Percentiles rank a stretch among this genome's conserved stretches.
Conservation (phyloP, 2,888 invertebrate genomes). For the Desoria tigrina region DNA sequence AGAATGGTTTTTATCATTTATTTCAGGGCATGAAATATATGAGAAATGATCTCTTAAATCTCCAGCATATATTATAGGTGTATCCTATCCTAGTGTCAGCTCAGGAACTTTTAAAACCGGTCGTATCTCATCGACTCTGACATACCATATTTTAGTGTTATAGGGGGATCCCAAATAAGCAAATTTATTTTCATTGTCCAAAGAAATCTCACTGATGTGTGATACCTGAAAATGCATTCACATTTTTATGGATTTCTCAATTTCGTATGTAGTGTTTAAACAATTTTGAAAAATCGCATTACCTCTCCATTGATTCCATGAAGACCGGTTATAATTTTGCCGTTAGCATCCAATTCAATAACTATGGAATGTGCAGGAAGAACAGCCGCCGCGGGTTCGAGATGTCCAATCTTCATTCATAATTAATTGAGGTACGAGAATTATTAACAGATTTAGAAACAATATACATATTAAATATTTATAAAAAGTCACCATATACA, state of each 20-base stretch:
- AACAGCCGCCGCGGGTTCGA: slow-evolving; percentile 60
- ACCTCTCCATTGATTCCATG: slow-evolving; percentile 62
- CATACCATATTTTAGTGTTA: slow-evolving; percentile 49
- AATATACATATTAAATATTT: not conserved
- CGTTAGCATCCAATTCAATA: slow-evolving; percentile 69
- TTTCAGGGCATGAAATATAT: too few relatives aligned
- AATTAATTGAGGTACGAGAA: not conserved
- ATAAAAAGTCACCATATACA: not conserved
- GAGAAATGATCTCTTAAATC: too few relatives aligned
- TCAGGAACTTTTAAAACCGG: slow-evolving; percentile 34
- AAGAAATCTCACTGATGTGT: slow-evolving; percentile 48
- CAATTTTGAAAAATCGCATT: too few relatives aligned
- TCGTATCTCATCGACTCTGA: slow-evolving; percentile 35
- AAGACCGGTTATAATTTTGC: slow-evolving; percentile 70
- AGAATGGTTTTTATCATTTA: too few relatives aligned
- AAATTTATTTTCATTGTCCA: slow-evolving; percentile 46
- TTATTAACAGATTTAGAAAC: not conserved
- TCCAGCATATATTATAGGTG: too few relatives aligned
- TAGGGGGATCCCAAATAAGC: slow-evolving; percentile 53
- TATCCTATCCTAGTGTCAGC: slow-evolving; percentile 37
- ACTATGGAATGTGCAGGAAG: slow-evolving; percentile 62
- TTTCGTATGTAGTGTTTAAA: too few relatives aligned
- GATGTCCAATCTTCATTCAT: slow-evolving; percentile 66
- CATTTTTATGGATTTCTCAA: not conserved
- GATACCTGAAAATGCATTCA: slow-evolving; percentile 36